Conservation (phyloP, 2,888 invertebrate species). For the Periphyllus acericola region DNA sequence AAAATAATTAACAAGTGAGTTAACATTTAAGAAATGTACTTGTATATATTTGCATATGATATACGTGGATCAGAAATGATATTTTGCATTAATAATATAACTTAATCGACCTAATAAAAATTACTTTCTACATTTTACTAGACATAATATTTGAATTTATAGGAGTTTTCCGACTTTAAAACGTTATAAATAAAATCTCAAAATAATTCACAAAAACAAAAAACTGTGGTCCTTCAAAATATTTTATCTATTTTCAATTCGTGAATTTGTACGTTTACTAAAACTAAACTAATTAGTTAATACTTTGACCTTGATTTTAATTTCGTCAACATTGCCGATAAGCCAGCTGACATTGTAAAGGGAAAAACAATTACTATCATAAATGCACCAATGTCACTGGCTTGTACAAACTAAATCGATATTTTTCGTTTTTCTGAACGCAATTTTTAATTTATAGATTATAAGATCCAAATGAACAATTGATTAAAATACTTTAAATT, state of each 20-base stretch:
- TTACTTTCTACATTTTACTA: too few species aligned
- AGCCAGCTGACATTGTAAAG: conserved; percentile 52
- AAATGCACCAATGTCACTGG: conserved; percentile 50
- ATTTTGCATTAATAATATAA: too few species aligned
- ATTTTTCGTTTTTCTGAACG: neutral
- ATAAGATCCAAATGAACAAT: neutral
- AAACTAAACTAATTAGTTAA: conserved; percentile 43
- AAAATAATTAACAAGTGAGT: too few species aligned
- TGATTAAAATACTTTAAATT: neutral
- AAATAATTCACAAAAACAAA: neutral
- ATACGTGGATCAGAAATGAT: too few species aligned
- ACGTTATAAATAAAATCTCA: neutral
- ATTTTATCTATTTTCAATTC: neutral
- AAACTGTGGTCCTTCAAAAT: neutral
- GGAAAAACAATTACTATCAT: conserved; percentile 45
- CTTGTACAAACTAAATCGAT: conserved; percentile 19
- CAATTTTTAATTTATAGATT: neutral
- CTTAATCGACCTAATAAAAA: too few species aligned
- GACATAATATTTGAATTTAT: too few species aligned
- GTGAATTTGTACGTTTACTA: conserved; percentile 7
- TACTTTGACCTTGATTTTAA: conserved; percentile 52
- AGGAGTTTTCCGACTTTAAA: too few species aligned
- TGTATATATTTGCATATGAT: too few species aligned
- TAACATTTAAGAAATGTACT: too few species aligned
- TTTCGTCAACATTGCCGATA: conserved; percentile 58